Conservation (phyloP, 2,888 invertebrate genomes). For the Amphiduros pacificus region DNA sequence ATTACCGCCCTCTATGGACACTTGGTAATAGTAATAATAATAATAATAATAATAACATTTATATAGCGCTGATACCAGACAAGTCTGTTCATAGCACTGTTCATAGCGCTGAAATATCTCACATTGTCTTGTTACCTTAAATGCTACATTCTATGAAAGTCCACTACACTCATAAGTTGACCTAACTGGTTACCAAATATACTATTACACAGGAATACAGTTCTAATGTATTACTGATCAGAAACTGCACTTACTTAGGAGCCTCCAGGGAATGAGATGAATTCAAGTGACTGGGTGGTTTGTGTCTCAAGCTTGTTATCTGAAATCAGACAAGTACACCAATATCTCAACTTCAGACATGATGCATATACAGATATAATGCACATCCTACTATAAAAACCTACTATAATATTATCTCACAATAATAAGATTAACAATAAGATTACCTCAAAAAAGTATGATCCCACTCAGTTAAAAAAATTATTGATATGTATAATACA, state of each 20-base stretch:
- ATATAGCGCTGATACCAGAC: not conserved
- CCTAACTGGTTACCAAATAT: too few species aligned
- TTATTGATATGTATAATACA: not conserved
- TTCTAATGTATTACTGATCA: not conserved
- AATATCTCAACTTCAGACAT: too few species aligned
- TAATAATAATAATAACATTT: too few species aligned
- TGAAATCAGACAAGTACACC: too few species aligned
- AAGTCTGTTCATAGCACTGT: not conserved
- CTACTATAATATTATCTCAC: too few species aligned
- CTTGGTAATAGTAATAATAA: too few species aligned
- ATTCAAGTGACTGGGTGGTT: slow-evolving; percentile 7
- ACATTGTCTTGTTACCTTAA: not conserved
- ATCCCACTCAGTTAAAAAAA: not conserved
- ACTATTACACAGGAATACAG: not conserved
- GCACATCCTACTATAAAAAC: too few species aligned
- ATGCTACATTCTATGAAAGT: too few species aligned
- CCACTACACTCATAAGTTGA: too few species aligned
- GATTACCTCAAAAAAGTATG: not conserved
- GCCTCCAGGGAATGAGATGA: slow-evolving; percentile 2
- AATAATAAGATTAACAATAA: not conserved
- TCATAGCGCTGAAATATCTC: not conserved
- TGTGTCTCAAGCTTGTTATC: slow-evolving; percentile 12
- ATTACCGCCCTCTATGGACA: too few species aligned
- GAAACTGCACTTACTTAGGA: slow-evolving; percentile 9
- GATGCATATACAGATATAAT: too few species aligned